Evolutionary conservation across 2,797 vertebrate species (phyloP), one percentile per base, ranked within the genome.

Genomic region (Myiotriccus ornatus): DNA sequence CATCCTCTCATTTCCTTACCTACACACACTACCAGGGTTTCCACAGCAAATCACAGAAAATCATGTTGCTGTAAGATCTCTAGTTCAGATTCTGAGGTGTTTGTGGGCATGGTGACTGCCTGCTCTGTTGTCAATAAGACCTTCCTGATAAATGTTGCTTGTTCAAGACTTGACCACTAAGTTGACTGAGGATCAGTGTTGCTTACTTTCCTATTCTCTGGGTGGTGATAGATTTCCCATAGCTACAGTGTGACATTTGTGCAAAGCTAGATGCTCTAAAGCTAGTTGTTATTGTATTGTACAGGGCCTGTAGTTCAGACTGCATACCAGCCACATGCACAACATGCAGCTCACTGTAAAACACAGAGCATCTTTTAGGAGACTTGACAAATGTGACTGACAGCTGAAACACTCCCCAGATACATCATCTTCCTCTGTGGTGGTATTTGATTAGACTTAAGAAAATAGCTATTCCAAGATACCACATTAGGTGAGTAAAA

Each of bases 311-410:
- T 44, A 39, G 37, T 67, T 74, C 52, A 56, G 65, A 49, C 59
- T 93, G 37, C 21, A 1, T 8, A 6, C 28, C 32, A 44, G 22
- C 34, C 30, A 20, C 18, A 43, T 0, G 2, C 1, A 2, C 25
- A 10, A 6, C 19, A 10, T 0, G 0, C 32, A 80, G 52, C n/a
- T 35, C 0, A 0, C 65, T 78, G 6, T 65, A 60, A 78, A 41
- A 52, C 4, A 2, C 27, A 25, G 55, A 44, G 21, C 6, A 43
- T 10, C 24, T 81, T 76, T 67, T 47, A 21, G 65, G 39, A 59
- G 62, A 47, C 10, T 43, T 81, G 22, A 20, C 39, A 69, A 19
- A n/a, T 65, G 27, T 59, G 74, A 59, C 27, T 55, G 85, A 39
- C 43, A 53, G 4, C 43, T 65, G 6, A 41, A 76, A 76, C 27